Base-by-base conservation (phyloP, 1,140 invertebrate species). In the Heliothis virescens region DNA sequence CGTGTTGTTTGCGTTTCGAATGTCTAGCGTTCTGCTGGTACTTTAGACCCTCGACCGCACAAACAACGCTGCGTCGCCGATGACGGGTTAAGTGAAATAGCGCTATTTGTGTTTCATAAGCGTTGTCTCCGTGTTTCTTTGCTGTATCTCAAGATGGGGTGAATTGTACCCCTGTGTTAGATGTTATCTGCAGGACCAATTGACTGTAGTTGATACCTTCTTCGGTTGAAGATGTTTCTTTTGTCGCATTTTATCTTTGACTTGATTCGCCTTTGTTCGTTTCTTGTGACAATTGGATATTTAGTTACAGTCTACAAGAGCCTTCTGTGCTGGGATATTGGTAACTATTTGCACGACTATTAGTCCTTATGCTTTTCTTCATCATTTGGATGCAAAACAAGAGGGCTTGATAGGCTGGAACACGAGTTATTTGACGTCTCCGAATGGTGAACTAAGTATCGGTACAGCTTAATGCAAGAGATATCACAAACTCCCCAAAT, bases 51-150 rank as follows among this genome's bases (percentile, higher is more conserved):
- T 50, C 74, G 60, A 29, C 50, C 71, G 52, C 52, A n/a, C 71
- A 73, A 71, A 71, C 67, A 71, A 29, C 48, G 67, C 67, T 26
- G 21, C 18, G 15, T 5, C 52, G 29, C n/a, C 60, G 16, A 21
- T 76, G 74, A 76, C 60, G 74, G 74, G 60, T 77, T 77, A 65
- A 77, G 60, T 77, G 74, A 77, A 65, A 77, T 50, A 75, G 34
- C 72, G 62, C 57, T 75, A 75, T 75, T 75, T 48, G 55, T 62
- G 72, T 75, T 48, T 62, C 47, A 75, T 75, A 62, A 62, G 47
- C 34, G 53, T 60, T 60, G 55, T 60, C 48, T 65, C 41, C 21
- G 67, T 65, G 63, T 48, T 67, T 67, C 41, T 67, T 67, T 67
- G 11, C 63, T 1, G 41, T 67, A 16, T 48, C 55, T 57, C 16